A percentile compares a stretch with the other conserved stretches of the same genome.
Conservation (phyloP, 2,113 vertebrate species). For the Bagarius yarrelli region DNA sequence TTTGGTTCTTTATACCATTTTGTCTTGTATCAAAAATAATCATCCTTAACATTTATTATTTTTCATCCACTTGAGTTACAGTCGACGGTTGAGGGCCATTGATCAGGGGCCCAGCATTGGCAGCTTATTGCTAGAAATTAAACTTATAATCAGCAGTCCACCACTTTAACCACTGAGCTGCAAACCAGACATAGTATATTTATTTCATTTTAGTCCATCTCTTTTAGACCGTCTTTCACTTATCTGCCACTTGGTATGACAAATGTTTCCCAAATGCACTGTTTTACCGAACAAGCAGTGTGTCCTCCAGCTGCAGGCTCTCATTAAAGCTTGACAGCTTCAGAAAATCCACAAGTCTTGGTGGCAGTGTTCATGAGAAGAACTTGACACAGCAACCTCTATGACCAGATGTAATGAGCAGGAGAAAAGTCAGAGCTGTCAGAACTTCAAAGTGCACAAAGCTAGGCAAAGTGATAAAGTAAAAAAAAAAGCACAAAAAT, state of each 20-base stretch:
- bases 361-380: not conserved
- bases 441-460: not conserved
- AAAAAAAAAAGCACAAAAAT: not conserved
- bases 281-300: not conserved
- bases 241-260: not conserved
- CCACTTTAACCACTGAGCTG: too few relatives aligned
- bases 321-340: not conserved
- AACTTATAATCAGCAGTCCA: too few relatives aligned
- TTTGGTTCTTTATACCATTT: too few relatives aligned
- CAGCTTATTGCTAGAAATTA: too few relatives aligned
- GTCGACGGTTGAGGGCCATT: too few relatives aligned
- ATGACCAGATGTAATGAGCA: not conserved
- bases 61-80: too few relatives aligned
- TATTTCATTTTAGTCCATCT: not conserved
- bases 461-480: not conserved
- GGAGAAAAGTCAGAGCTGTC: not conserved
- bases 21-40: too few relatives aligned
- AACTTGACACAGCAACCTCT: constrained; percentile 11
- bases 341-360: not conserved
- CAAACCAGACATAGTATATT: not conserved
- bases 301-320: not conserved
- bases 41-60: too few relatives aligned
- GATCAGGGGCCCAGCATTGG: too few relatives aligned
- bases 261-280: not conserved
- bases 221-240: not conserved